Percentiles rank a stretch among this genome's conserved stretches.
Conservation (phyloP, 2,113 vertebrate genomes). For the Nematolebias whitei region DNA sequence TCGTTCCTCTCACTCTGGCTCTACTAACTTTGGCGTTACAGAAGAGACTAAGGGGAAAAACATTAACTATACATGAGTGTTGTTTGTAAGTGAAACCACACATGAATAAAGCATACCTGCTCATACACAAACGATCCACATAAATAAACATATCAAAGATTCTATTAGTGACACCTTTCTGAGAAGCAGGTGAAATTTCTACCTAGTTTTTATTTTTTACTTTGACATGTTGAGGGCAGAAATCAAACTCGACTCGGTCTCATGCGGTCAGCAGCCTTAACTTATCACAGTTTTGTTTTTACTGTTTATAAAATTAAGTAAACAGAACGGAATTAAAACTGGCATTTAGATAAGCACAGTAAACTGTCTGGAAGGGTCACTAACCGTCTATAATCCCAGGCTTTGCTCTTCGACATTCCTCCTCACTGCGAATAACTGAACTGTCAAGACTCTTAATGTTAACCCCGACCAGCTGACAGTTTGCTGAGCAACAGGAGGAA, state of each 20-base stretch:
- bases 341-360: slow-evolving; percentile 42
- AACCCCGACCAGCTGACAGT: slow-evolving; percentile 34
- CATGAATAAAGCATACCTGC: slow-evolving; percentile 61
- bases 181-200: neutral
- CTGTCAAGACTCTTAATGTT: slow-evolving; percentile 43
- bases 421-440: slow-evolving; percentile 22
- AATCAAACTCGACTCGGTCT: neutral
- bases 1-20: slow-evolving; percentile 43
- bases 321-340: slow-evolving; percentile 40
- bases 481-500: slow-evolving; percentile 45
- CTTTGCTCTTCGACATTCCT: slow-evolving; percentile 33
- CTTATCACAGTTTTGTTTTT: slow-evolving; percentile 26
- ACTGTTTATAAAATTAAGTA: slow-evolving; percentile 10
- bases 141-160: slow-evolving; percentile 16
- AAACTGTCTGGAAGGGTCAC: slow-evolving; percentile 58
- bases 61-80: slow-evolving; percentile 59
- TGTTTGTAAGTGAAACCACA: slow-evolving; percentile 51
- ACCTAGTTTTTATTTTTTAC: neutral
- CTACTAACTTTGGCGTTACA: slow-evolving; percentile 44
- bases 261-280: slow-evolving; percentile 1
- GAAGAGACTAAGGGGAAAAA: slow-evolving; percentile 40
- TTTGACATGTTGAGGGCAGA: neutral
- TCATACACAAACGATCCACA: neutral
- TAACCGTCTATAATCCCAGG: slow-evolving; percentile 43
- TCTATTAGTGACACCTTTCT: slow-evolving; percentile 11